phyloP scores from a whole-genome alignment of 1,140 invertebrate species.

The Scylla paramamosain region DNA sequence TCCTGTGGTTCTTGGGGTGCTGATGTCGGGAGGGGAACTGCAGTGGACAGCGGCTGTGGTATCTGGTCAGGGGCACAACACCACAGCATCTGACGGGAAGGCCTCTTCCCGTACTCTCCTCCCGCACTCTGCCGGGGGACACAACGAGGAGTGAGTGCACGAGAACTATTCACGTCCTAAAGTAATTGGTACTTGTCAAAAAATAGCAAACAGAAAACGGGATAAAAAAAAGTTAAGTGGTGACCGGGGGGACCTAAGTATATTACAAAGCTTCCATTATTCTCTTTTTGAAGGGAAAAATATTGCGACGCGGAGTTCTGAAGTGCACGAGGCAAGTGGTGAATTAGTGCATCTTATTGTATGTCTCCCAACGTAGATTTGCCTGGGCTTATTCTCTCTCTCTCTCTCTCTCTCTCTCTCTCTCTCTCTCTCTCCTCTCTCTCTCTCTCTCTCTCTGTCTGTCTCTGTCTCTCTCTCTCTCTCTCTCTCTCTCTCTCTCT shows the following conservation, averaged over 20 bases:
- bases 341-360: conserved; percentile 15
- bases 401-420: not conserved
- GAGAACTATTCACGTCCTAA: not conserved
- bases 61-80: not conserved
- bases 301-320: too few relatives aligned
- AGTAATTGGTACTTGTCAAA: not conserved
- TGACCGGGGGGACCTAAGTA: not conserved
- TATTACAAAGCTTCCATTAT: too few relatives aligned
- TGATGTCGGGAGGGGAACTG: not conserved
- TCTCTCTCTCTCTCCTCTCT: conserved; percentile 34
- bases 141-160: not conserved
- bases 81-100: not conserved
- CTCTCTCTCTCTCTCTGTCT: conserved; percentile 30
- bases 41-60: not conserved
- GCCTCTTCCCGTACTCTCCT: not conserved
- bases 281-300: too few relatives aligned
- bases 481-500: conserved; percentile 25
- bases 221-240: not conserved
- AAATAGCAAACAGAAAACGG: not conserved
- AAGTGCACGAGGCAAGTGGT: too few relatives aligned
- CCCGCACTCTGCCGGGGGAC: not conserved
- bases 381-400: too few relatives aligned
- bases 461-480: conserved; percentile 21
- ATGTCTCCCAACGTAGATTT: not conserved
- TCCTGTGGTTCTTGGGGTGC: not conserved